phyloP scores from a whole-genome alignment of 2,113 vertebrate species.

The Muscicapa adusta region DNA sequence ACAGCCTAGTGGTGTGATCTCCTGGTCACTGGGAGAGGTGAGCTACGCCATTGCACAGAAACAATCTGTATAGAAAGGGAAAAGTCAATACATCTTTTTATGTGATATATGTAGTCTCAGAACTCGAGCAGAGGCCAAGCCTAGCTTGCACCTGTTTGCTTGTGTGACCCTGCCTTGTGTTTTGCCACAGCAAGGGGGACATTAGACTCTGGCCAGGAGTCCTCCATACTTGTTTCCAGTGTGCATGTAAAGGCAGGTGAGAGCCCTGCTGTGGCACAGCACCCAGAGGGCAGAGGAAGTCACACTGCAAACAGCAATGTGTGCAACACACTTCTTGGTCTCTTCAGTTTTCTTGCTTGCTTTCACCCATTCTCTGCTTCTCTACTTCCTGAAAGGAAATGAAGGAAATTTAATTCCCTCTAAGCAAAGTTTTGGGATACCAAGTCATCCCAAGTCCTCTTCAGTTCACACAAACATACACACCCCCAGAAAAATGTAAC shows the following conservation, averaged over 20 bases:
- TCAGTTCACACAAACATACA: neutral
- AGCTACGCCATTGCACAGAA: neutral
- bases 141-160: neutral
- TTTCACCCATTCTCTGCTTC: neutral
- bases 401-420: neutral
- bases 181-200: neutral
- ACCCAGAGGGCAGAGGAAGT: neutral
- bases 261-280: neutral
- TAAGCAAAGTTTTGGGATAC: neutral
- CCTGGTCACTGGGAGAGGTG: neutral
- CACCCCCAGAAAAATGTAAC: rapidly evolving
- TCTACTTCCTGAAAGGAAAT: neutral
- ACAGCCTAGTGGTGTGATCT: neutral
- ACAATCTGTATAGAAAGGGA: neutral
- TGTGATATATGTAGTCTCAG: neutral
- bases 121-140: neutral
- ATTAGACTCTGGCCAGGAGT: neutral
- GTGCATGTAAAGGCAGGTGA: neutral
- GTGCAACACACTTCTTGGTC: neutral
- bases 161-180: neutral
- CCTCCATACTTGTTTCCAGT: neutral
- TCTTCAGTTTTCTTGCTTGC: neutral
- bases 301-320: rapidly evolving
- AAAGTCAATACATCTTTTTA: neutral
- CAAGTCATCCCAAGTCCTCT: neutral